Percentiles rank a stretch among this genome's conserved stretches.
Conservation (phyloP, 2,113 vertebrate species). For the Mastomys natalensis region DNA sequence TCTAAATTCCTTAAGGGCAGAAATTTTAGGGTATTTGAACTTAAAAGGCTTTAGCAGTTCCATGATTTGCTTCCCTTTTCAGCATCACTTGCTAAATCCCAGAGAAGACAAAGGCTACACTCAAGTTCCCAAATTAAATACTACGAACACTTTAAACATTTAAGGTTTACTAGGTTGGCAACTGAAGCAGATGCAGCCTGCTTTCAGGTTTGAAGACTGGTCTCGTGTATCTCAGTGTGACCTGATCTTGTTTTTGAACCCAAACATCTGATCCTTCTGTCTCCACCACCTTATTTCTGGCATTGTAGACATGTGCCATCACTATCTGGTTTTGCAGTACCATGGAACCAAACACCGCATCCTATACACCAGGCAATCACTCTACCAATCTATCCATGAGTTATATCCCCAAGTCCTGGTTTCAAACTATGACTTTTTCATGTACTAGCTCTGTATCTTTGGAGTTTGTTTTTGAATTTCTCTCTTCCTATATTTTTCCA, state of each 20-base stretch:
- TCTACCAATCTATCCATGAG: not conserved
- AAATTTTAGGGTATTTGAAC: slow-evolving; percentile 42
- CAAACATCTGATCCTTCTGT: not conserved
- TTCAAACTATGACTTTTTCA: not conserved
- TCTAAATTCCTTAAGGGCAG: not conserved
- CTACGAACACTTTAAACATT: not conserved
- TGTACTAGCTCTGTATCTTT: not conserved
- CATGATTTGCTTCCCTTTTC: slow-evolving; percentile 24
- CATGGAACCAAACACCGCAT: not conserved
- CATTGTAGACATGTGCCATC: not conserved
- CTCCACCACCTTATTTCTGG: too few species aligned
- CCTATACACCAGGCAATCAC: too few species aligned
- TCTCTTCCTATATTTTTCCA: not conserved
- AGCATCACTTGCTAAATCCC: slow-evolving; percentile 10
- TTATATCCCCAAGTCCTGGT: not conserved
- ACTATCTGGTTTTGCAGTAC: not conserved
- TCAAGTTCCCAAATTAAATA: slow-evolving; percentile 3
- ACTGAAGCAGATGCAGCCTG: not conserved
- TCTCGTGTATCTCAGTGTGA: not conserved
- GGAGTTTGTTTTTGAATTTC: not conserved
- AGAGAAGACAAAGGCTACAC: not conserved
- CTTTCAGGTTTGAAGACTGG: not conserved
- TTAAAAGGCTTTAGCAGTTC: not conserved
- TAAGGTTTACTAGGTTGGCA: not conserved
- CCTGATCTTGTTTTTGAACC: not conserved